A percentile compares a stretch with the other conserved stretches of the same genome.
phyloP scores from a whole-genome alignment of 2,797 vertebrate genomes.

The Rhinogobio ventralis region DNA sequence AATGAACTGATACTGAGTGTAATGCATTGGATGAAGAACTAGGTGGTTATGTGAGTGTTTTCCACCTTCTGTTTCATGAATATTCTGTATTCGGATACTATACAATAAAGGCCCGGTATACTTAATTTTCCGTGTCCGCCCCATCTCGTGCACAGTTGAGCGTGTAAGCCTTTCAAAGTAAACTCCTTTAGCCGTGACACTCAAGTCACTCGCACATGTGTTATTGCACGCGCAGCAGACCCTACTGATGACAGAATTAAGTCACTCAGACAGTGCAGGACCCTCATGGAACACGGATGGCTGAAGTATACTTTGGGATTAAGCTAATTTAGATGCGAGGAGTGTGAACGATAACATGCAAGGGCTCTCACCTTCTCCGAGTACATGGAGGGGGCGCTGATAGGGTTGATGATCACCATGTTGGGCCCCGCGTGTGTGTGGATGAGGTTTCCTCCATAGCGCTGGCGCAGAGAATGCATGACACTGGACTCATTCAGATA shows the following conservation, averaged over 20 bases:
- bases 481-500: conserved; percentile 96
- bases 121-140: too few species aligned
- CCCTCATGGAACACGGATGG: too few species aligned
- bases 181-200: too few species aligned
- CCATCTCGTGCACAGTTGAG: too few species aligned
- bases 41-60: neutral
- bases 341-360: neutral
- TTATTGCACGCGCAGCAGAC: too few species aligned
- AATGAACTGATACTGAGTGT: neutral
- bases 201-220: too few species aligned
- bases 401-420: conserved; percentile 93
- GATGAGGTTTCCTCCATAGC: conserved; percentile 92
- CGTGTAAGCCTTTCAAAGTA: too few species aligned
- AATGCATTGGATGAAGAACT: neutral
- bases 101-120: neutral
- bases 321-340: neutral
- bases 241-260: too few species aligned
- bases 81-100: neutral
- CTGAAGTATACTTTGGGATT: too few species aligned
- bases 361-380: conserved; percentile 89
- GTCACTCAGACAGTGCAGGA: too few species aligned
- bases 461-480: conserved; percentile 91
- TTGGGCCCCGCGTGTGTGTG: conserved; percentile 90
- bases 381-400: conserved; percentile 94
- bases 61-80: neutral